Percentiles rank a stretch among this genome's conserved stretches.
phyloP scores from a whole-genome alignment of 2,113 vertebrate genomes.

The Boleophthalmus pectinirostris region DNA sequence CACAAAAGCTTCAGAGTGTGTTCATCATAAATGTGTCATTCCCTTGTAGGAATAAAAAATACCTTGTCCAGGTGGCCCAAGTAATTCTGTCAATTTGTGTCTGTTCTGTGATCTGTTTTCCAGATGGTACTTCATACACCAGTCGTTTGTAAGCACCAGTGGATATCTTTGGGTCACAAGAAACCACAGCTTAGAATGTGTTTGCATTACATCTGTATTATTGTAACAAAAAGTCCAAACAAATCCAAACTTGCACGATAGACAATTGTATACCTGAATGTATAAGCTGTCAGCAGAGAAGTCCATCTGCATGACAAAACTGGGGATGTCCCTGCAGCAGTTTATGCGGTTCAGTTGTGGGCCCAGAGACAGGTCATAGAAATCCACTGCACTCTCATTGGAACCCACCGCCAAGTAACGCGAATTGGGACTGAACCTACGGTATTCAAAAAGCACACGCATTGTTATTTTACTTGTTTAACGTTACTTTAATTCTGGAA shows the following conservation, averaged over 20 bases:
- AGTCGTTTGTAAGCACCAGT: constrained; percentile 96
- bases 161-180: constrained; percentile 74
- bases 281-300: constrained; percentile 91
- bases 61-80: constrained; percentile 99
- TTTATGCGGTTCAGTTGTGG: constrained; percentile 91
- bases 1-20: neutral
- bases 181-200: constrained; percentile 11
- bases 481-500: neutral
- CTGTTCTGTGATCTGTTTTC: constrained; percentile 92
- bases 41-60: constrained; percentile 64
- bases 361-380: constrained; percentile 92
- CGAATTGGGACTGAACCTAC: constrained; percentile 95
- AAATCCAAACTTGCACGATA: neutral
- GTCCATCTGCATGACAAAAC: constrained; percentile 96
- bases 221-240: neutral
- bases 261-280: constrained; percentile 81
- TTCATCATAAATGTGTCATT: neutral
- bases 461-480: neutral
- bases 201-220: neutral
- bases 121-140: constrained; percentile 97
- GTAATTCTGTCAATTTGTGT: constrained; percentile 92
- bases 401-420: constrained; percentile 92
- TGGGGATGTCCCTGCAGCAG: constrained; percentile 94
- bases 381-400: constrained; percentile 93
- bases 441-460: neutral